Percentiles rank a stretch among this genome's conserved stretches.
These are phyloP conservation scores for Tympanuchus pallidicinctus DNA, from an alignment of 2,113 vertebrate genomes.

Conservation along the genomic window DNA sequence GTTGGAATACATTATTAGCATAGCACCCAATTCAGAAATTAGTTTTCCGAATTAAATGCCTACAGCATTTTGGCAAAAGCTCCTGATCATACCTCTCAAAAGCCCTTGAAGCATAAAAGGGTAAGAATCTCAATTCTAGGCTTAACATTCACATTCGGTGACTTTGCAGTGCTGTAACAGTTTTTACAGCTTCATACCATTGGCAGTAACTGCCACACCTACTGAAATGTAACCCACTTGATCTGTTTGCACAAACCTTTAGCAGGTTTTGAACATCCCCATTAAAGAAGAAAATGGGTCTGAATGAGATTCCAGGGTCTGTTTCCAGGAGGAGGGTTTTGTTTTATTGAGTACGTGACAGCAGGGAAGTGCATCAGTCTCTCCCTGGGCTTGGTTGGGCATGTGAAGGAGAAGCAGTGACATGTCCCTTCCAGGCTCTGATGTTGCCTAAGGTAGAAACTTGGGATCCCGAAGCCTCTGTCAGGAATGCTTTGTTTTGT, in stretches of 20 bases:
- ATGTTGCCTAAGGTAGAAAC: neutral
- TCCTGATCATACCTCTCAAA: slow-evolving; percentile 15
- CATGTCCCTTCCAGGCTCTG: slow-evolving; percentile 7
- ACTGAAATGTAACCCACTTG: neutral
- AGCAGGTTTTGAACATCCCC: slow-evolving; percentile 46
- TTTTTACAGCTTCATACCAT: neutral
- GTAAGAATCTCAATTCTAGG: neutral
- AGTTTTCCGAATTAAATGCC: slow-evolving; percentile 60
- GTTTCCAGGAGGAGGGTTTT: slow-evolving; percentile 60
- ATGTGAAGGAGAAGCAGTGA: neutral
- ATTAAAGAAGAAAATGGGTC: slow-evolving; percentile 22
- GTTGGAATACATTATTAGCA: slow-evolving; percentile 60
- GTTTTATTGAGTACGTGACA: neutral
- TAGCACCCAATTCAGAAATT: slow-evolving; percentile 69
- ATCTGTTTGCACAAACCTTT: neutral
- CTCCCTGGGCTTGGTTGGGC: slow-evolving; percentile 32
- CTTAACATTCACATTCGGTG: accelerated
- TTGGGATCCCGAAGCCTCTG: neutral
- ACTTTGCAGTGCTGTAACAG: neutral
- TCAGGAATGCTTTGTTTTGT: neutral
- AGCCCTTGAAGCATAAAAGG: neutral
- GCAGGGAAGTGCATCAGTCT: slow-evolving; percentile 30
- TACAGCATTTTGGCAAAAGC: slow-evolving; percentile 57
- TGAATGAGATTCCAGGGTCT: slow-evolving; percentile 53
- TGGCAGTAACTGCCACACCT: slow-evolving; percentile 39